These are phyloP conservation scores for Camponotus pennsylvanicus DNA, from an alignment of 1,140 invertebrate genomes.

Conservation along the genomic window DNA sequence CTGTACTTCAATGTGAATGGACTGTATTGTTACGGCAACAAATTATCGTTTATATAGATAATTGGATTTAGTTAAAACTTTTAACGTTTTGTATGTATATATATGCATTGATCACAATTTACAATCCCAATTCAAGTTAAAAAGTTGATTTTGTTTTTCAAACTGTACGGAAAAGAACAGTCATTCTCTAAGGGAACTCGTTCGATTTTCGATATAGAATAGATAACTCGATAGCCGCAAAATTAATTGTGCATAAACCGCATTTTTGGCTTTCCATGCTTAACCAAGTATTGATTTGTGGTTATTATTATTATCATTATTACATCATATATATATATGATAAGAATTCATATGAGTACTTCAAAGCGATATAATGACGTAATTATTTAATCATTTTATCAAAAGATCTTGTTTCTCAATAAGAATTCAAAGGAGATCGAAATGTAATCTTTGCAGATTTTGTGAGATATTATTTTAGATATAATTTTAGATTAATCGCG, in stretches of 20 bases:
- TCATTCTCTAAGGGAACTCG: background rate
- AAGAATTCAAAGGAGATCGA: background rate
- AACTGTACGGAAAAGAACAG: background rate
- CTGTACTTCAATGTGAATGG: background rate
- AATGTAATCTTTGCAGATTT: background rate
- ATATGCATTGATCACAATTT: background rate
- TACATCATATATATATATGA: no score
- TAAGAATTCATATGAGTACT: background rate
- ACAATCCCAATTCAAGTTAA: background rate
- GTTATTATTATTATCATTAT: constrained; percentile 37
- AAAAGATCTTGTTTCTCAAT: background rate
- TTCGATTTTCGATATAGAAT: background rate
- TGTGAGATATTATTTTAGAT: background rate
- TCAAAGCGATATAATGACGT: background rate
- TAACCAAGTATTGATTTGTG: constrained; percentile 22
- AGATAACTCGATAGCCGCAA: background rate
- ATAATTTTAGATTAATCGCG: background rate
- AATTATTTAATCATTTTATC: background rate
- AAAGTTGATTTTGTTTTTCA: background rate
- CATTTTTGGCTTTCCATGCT: constrained; percentile 12
- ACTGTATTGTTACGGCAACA: background rate
- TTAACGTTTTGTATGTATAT: background rate
- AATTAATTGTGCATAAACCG: constrained; percentile 19
- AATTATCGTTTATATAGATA: background rate
- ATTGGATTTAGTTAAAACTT: background rate